Evolutionary conservation across 2,113 vertebrate species (phyloP).

Genomic region (Sakesphorus luctuosus): DNA sequence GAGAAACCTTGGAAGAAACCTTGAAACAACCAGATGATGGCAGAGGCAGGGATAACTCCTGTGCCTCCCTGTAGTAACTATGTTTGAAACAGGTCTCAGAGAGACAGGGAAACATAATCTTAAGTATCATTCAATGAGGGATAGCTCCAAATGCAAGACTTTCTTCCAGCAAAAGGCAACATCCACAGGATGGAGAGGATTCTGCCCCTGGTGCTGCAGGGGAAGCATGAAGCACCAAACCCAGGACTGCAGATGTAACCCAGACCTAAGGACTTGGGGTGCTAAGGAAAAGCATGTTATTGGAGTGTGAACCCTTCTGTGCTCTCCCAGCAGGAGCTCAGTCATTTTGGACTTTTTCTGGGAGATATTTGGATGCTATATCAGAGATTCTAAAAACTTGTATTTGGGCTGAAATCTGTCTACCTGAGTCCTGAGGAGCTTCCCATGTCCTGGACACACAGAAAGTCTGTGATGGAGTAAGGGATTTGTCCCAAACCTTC

Average conservation of each 20-base stretch:
- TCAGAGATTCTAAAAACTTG: neutral
- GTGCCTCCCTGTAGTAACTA: no score
- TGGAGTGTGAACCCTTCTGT: neutral
- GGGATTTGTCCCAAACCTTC: neutral
- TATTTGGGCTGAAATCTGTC: neutral
- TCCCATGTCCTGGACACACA: neutral
- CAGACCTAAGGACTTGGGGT: accelerated
- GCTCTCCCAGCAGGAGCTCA: neutral
- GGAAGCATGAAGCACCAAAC: accelerated
- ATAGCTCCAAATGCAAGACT: accelerated
- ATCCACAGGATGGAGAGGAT: neutral
- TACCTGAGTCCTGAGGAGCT: neutral
- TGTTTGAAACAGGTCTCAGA: neutral
- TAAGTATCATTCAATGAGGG: neutral
- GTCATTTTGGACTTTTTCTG: neutral
- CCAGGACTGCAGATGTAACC: neutral
- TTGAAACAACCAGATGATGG: neutral
- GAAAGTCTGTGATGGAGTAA: neutral
- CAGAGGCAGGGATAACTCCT: neutral
- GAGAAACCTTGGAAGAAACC: neutral
- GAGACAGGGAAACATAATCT: neutral
- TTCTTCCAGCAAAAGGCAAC: neutral
- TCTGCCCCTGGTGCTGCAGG: neutral
- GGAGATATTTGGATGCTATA: neutral
- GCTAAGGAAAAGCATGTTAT: neutral